Evolutionary conservation across 2,113 vertebrate species (phyloP).

Genomic region (Jacana jacana): DNA sequence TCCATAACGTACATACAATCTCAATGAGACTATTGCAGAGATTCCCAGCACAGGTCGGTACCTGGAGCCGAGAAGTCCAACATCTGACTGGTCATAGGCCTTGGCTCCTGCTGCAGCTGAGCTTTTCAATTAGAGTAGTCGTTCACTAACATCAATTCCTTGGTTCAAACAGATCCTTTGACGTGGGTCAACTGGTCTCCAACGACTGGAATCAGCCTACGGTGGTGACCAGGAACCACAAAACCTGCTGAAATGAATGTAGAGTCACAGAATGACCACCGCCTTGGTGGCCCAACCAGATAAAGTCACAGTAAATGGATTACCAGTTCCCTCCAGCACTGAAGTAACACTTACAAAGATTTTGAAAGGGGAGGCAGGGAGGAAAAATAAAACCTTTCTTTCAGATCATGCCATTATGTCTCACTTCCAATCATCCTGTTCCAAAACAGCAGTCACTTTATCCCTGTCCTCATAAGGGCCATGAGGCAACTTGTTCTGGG

Average conservation of each 20-base stretch:
- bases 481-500: fast-evolving
- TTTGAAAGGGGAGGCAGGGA: too few relatives aligned
- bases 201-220: background rate
- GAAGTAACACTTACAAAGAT: background rate
- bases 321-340: background rate
- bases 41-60: background rate
- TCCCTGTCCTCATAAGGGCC: background rate
- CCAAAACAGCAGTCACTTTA: background rate
- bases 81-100: background rate
- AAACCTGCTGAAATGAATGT: background rate
- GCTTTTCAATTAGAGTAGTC: background rate
- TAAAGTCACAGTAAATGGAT: background rate
- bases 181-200: background rate
- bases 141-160: background rate
- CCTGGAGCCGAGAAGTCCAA: background rate
- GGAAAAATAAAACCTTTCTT: background rate
- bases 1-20: background rate
- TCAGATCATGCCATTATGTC: background rate
- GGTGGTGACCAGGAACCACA: background rate
- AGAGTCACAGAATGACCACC: background rate
- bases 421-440: background rate
- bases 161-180: background rate
- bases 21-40: background rate
- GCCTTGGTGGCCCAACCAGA: background rate
- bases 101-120: background rate